Base-by-base conservation (phyloP, 2,797 vertebrate species). In the Knipowitschia caucasica region DNA sequence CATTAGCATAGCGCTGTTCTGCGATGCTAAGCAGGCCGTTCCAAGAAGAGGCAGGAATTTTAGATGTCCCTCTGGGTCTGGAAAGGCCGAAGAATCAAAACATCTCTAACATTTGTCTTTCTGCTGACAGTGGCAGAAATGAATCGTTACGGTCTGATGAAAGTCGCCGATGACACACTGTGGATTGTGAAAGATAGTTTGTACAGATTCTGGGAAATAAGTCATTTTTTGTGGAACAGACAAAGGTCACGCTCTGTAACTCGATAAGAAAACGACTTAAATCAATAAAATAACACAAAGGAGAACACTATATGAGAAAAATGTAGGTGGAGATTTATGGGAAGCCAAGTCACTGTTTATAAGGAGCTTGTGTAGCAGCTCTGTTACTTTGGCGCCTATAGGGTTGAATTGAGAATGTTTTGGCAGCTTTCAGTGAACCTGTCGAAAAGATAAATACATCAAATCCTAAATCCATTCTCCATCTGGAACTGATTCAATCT, bases 31-130 rank as follows among this genome's bases (percentile, higher is more conserved):
- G 68, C 61, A 70, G 66, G 53, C 52, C 36, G 2, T 57, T 40
- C 44, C 45, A 18, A 35, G 31, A 52, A 46, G 38, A 61, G 58
- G 50, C 17, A 55, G 62, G 59, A 59, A 56, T 54, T 45, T 17
- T 35, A 3, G 4, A 63, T 53, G 49, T 52, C 6, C 9, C 42
- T 30, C 43, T 27, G 24, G 45, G 9, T 36, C 20, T 4, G 3
- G 39, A 36, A 47, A 26, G 43, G 51, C 2, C 34, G 50, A 45
- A 50, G 46, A 51, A 42, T 33, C 38, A 56, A 70, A 74, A 75
- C 31, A 68, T 50, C 42, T 66, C 53, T 20, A 66, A 47, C 49
- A 25, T 61, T 51, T 55, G 30, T 25, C 60, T 74, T 71, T 57
- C 51, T 67, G 65, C 64, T 74, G 71, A 68, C 50, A 52, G 9